Evolutionary conservation across 2,113 vertebrate species (phyloP), one percentile per base, ranked within the genome.

Genomic region (Neolamprologus ventralis): DNA sequence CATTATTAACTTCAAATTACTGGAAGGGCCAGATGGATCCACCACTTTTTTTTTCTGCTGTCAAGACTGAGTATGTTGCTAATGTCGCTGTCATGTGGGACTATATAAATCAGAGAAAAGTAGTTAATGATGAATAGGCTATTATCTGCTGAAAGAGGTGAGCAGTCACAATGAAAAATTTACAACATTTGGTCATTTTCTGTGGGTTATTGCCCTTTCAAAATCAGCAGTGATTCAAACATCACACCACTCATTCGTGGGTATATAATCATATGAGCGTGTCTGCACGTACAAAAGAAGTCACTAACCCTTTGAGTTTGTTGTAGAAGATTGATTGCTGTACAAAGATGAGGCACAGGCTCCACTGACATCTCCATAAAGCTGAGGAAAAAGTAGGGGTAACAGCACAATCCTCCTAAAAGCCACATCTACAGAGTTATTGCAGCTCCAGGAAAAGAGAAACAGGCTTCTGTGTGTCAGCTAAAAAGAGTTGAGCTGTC

Each of bases 301-400:
- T 91, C 71, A 87, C 23, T 92, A 86, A 94, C 86, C 91, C 84
- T 79, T 84, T 89, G 89, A 90, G 80, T 93, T 88, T 73, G 85
- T 78, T 88, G 90, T 85, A 73, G 35, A 88, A 89, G 91, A 94
- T 91, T 80, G 81, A 93, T 94, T 90, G 78, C 85, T 92, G 93
- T 88, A 78, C 21, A 3, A 85, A 92, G 83, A 93, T 82, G 60
- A 85, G 68, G 17, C 13, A 35, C 60, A 88, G 84, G 88, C 86
- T 94, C 84, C 51, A 31, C 71, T 90, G 90, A 94, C 83, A 63
- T 90, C 89, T 88, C 84, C 89, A 94, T 94, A 94, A 95, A 94
- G 82, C 83, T 88, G 83, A 88, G 60, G 84, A 87, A 71, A 90
- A 88, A 88, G 60, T 88, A 89, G 82, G 90, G 92, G 79, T 90